Conservation (phyloP, 1,140 invertebrate genomes). For the Drosophila simulans region DNA sequence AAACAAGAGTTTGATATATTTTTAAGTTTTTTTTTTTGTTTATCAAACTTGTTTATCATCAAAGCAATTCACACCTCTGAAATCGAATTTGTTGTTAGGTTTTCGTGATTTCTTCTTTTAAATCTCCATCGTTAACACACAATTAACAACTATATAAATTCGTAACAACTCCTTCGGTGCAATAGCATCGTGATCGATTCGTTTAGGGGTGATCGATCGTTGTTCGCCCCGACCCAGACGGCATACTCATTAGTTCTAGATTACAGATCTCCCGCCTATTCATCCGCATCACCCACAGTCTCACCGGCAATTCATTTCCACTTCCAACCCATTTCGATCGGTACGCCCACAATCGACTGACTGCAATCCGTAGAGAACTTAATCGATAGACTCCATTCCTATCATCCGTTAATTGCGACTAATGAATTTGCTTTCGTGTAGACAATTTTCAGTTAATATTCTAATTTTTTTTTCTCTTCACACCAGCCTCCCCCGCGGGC, state of each 20-base stretch:
- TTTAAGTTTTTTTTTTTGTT: neutral
- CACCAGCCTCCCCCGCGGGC: neutral
- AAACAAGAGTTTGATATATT: neutral
- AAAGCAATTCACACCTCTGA: neutral
- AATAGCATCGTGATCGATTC: constrained; percentile 20
- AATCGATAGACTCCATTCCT: constrained; percentile 16
- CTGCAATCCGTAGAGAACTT: constrained; percentile 4
- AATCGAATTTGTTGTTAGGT: neutral
- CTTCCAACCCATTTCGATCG: constrained; percentile 29
- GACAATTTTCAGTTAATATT: constrained; percentile 59
- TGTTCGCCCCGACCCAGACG: neutral
- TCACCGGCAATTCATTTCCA: constrained; percentile 17
- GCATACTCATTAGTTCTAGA: constrained; percentile 23
- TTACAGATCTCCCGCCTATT: constrained; percentile 35
- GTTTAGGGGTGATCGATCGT: constrained; percentile 15
- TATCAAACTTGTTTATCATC: neutral
- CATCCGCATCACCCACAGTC: constrained; percentile 10
- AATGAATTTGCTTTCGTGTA: constrained; percentile 67
- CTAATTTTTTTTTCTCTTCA: constrained; percentile 27
- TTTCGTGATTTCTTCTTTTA: neutral
- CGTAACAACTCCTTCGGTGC: neutral
- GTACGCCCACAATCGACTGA: constrained; percentile 21
- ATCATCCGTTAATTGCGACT: constrained; percentile 59
- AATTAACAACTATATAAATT: constrained; percentile 23
- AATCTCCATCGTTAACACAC: neutral